Evolutionary conservation across 2,888 invertebrate genomes (phyloP), one percentile per base, ranked within the genome.

Genomic region (Agriotes lineatus): DNA sequence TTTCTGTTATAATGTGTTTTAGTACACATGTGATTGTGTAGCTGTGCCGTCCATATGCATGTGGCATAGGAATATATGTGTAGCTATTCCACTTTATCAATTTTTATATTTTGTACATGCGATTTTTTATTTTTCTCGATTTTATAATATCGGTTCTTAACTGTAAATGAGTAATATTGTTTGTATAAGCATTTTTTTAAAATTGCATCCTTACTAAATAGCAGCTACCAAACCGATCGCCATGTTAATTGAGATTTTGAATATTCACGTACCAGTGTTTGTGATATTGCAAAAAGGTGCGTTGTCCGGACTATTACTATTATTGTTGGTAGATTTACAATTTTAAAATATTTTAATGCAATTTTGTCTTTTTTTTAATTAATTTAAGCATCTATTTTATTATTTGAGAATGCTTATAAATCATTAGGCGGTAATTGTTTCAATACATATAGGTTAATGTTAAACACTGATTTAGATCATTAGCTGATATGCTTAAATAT

Each of bases 41-140:
- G 75, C 76, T 80, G 81, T 81, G 81, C 82, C 83, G 83, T 83
- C 82, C 83, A 82, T 72, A 71, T 81, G 77, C 77, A 78, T 77
- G 78, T 81, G 82, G 82, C 81, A 80, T 81, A 79, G 76, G 75
- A 72, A 63, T 58, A 52, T 63, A 52, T 57, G 61, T 57, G 42
- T 33, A 68, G 44, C 20, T 56, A 56, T 50, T 61, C 19, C 18
- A 50, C 19, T 33, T 63, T 63, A 61, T 48, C 50, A 61, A 50
- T 35, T 48, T 48, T 61, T 61, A 14, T 61, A 50, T 45, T 45
- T 25, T 59, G 45, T 54, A 5, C 3, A 44, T 44, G 18, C 9
- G 35, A 10, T 10, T 18, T 30, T 52, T 52, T 2, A 52, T 52
- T 48, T 22, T 10, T 20, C n/a, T 20, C 22, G 14, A 52, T 2